Percentiles rank a stretch among this genome's conserved stretches.
phyloP scores from a whole-genome alignment of 2,888 invertebrate species.

The Ctenicera cuprea region DNA sequence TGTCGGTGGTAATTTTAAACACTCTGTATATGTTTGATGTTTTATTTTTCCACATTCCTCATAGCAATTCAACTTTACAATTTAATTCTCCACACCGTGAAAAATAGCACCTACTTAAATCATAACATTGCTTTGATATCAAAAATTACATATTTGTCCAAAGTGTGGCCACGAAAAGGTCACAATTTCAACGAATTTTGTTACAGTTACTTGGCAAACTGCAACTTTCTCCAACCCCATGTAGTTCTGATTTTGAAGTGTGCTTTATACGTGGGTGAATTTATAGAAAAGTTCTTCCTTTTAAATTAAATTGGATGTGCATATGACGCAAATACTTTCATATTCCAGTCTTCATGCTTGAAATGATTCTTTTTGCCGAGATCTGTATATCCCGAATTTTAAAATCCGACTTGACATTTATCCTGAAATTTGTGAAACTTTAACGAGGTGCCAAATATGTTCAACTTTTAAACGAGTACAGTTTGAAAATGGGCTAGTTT shows the following conservation, averaged over 20 bases:
- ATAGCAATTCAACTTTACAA: too few relatives aligned
- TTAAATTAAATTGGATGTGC: conserved; percentile 36
- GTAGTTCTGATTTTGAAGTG: conserved; percentile 30
- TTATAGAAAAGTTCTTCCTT: conserved; percentile 34
- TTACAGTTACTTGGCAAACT: neutral
- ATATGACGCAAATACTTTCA: conserved; percentile 33
- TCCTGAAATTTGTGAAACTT: neutral
- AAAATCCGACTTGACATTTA: neutral
- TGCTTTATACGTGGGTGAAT: conserved; percentile 31
- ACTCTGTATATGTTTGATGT: too few relatives aligned
- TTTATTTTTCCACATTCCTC: too few relatives aligned
- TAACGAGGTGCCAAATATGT: neutral
- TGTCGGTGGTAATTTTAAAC: too few relatives aligned
- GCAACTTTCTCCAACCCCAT: conserved; percentile 5
- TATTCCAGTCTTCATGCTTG: neutral
- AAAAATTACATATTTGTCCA: too few relatives aligned
- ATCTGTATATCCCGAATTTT: neutral
- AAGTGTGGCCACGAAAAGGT: conserved; percentile 17
- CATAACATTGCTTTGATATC: too few relatives aligned
- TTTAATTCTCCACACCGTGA: too few relatives aligned
- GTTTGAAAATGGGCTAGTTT: too few relatives aligned
- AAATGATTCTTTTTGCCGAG: conserved; percentile 5
- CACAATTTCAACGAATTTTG: conserved; percentile 28
- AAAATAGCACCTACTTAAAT: too few relatives aligned
- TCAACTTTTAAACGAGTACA: neutral